phyloP scores from a whole-genome alignment of 2,888 invertebrate genomes.

The Aspidiotus rigidus region DNA sequence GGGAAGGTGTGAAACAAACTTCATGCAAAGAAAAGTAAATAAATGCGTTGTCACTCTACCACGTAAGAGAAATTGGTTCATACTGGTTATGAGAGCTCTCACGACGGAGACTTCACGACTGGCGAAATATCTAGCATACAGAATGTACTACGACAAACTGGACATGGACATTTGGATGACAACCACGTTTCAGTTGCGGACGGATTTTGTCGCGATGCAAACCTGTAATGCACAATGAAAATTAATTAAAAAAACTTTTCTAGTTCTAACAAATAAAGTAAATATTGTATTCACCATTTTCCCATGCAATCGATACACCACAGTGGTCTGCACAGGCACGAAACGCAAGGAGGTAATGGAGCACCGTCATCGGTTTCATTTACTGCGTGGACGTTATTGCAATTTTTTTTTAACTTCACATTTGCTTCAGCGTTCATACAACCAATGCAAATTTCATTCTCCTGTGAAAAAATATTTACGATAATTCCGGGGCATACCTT shows the following conservation, averaged over 20 bases:
- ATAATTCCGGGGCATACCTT: not conserved
- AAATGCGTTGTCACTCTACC: too few relatives aligned
- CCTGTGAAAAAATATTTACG: slow-evolving; percentile 28
- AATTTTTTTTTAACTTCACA: slow-evolving; percentile 66
- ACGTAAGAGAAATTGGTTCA: too few relatives aligned
- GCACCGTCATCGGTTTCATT: slow-evolving; percentile 10
- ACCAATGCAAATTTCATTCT: slow-evolving; percentile 72
- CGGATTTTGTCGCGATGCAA: slow-evolving; percentile 69
- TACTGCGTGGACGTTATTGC: slow-evolving; percentile 45
- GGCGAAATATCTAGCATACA: slow-evolving; percentile 74
- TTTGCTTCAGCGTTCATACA: slow-evolving; percentile 73
- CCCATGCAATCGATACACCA: slow-evolving; percentile 83
- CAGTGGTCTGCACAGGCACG: slow-evolving; percentile 71
- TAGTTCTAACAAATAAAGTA: not conserved
- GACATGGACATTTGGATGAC: slow-evolving; percentile 72
- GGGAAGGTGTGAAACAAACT: too few relatives aligned
- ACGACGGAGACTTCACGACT: slow-evolving; percentile 38
- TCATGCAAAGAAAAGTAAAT: too few relatives aligned
- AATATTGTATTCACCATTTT: slow-evolving; percentile 52
- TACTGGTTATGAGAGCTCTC: too few relatives aligned
- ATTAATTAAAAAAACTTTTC: slow-evolving; percentile 23
- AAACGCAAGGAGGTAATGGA: slow-evolving; percentile 37
- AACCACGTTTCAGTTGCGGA: slow-evolving; percentile 66
- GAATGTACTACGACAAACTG: slow-evolving; percentile 74
- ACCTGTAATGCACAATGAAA: slow-evolving; percentile 46